Conservation (phyloP, 1,140 invertebrate species). For the Sitophilus oryzae region DNA sequence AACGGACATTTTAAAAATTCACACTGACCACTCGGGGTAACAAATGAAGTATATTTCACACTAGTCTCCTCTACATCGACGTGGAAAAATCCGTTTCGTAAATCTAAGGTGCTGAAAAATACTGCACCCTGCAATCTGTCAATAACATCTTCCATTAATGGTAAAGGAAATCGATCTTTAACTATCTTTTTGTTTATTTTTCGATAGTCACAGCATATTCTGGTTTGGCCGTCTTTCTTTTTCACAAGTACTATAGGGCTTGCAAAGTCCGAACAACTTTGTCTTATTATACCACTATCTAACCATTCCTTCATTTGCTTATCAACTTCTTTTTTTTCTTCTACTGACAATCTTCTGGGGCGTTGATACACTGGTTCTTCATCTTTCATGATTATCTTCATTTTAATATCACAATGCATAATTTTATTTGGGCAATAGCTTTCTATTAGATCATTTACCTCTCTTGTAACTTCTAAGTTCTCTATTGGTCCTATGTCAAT, state of each 20-base stretch:
- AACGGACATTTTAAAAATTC: too few relatives aligned
- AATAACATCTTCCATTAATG: conserved; percentile 32
- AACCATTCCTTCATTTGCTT: conserved; percentile 26
- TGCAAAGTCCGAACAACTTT: conserved; percentile 43
- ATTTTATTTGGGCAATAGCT: conserved; percentile 15
- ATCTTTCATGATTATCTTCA: conserved; percentile 22
- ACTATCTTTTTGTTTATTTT: conserved; percentile 43
- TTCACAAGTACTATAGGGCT: conserved; percentile 45
- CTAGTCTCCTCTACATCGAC: conserved; percentile 31
- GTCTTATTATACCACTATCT: conserved; percentile 26
- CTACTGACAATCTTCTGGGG: conserved; percentile 32
- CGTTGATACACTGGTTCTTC: conserved; percentile 35
- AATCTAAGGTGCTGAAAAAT: conserved; percentile 33
- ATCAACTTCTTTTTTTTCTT: conserved; percentile 32
- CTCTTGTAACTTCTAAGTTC: too few relatives aligned
- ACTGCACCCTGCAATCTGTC: conserved; percentile 25
- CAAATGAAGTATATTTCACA: conserved; percentile 32
- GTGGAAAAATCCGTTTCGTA: conserved; percentile 41
- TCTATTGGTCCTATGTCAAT: too few relatives aligned
- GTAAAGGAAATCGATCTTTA: conserved; percentile 35
- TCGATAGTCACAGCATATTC: conserved; percentile 49
- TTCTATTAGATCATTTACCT: conserved; percentile 18
- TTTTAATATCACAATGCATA: conserved; percentile 14
- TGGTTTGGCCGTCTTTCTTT: conserved; percentile 41
- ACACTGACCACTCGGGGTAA: conserved; percentile 32